Percentiles rank a stretch among this genome's conserved stretches.
Evolutionary conservation across 2,797 vertebrate genomes (phyloP).

Genomic region (Myotis planiceps): DNA sequence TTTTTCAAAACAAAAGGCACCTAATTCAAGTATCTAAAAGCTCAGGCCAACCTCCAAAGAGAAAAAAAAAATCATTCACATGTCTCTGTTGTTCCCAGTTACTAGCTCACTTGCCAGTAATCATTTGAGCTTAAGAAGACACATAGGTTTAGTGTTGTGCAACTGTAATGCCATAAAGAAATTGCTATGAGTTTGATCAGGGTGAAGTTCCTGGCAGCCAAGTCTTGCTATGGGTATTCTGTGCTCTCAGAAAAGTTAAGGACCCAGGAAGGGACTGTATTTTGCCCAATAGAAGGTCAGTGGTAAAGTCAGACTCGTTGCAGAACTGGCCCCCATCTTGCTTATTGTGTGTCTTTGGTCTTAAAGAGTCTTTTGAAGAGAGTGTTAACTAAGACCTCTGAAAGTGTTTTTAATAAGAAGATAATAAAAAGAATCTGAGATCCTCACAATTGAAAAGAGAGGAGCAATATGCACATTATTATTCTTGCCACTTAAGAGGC

Average conservation of each 20-base stretch:
- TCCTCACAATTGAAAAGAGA: background rate
- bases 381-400: background rate
- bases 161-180: background rate
- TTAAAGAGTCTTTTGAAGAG: background rate
- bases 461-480: background rate
- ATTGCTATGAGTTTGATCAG: background rate
- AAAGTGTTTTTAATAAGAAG: background rate
- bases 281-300: background rate
- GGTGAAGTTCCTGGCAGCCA: background rate
- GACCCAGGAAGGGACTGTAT: background rate
- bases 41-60: background rate
- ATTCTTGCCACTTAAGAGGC: background rate
- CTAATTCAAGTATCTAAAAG: background rate
- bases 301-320: background rate
- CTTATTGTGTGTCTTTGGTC: background rate
- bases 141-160: background rate
- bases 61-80: background rate
- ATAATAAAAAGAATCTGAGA: background rate
- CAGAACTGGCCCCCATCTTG: background rate
- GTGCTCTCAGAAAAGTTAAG: conserved; percentile 39
- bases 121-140: background rate
- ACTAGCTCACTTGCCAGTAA: background rate
- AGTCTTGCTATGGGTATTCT: background rate
- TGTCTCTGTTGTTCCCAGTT: background rate
- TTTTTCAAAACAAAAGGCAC: background rate